Evolutionary conservation across 2,888 invertebrate genomes (phyloP).

Genomic region (Acrobasis repandana): DNA sequence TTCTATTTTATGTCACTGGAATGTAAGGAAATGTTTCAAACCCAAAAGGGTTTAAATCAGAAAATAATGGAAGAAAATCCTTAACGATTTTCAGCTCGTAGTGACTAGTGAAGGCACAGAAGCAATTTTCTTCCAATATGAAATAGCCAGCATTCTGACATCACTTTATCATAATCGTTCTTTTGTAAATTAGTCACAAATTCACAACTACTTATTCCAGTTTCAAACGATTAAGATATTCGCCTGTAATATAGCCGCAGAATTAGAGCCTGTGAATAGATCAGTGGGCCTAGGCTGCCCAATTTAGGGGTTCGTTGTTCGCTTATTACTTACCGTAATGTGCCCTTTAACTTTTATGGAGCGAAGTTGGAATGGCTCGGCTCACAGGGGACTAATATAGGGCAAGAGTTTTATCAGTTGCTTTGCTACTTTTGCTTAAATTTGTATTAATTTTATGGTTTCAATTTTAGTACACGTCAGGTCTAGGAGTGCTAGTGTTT

Average conservation of each 20-base stretch:
- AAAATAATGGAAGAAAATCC: background rate
- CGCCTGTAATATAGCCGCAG: background rate
- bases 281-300: slow-evolving; percentile 55
- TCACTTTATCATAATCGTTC: slow-evolving; percentile 26
- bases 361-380: slow-evolving; percentile 67
- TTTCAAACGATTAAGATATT: background rate
- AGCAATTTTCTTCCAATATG: slow-evolving; percentile 16
- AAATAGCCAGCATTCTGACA: slow-evolving; percentile 15
- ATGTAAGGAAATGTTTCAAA: background rate
- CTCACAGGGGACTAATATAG: slow-evolving; percentile 68
- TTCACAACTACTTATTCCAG: too few species aligned
- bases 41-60: background rate
- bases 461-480: slow-evolving; percentile 24
- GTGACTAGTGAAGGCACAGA: background rate
- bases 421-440: slow-evolving; percentile 58
- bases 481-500: slow-evolving; percentile 13
- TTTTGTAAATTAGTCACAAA: background rate
- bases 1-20: too few species aligned
- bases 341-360: slow-evolving; percentile 81
- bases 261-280: slow-evolving; percentile 56
- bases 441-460: slow-evolving; percentile 62
- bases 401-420: slow-evolving; percentile 70
- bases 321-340: slow-evolving; percentile 79
- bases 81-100: background rate
- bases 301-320: slow-evolving; percentile 73